Evolutionary conservation across 2,113 vertebrate species (phyloP).

Genomic region (Lutjanus erythropterus): DNA sequence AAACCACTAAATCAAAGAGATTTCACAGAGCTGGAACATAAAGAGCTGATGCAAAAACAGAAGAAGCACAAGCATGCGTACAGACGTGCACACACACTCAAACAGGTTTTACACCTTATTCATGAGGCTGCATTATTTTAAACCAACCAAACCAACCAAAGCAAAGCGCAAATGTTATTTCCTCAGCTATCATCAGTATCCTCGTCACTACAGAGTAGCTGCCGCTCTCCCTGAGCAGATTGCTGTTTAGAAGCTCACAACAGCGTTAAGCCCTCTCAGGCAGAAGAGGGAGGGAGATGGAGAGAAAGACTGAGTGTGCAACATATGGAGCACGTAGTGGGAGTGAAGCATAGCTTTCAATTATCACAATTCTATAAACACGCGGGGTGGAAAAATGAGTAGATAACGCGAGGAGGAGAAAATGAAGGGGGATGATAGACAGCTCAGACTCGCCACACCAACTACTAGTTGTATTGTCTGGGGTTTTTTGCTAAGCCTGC

Average conservation of each 20-base stretch:
- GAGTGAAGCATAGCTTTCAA: constrained; percentile 79
- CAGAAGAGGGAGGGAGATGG: constrained; percentile 62
- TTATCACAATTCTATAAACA: constrained; percentile 80
- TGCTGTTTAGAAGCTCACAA: constrained; percentile 80
- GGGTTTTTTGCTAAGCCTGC: constrained; percentile 55
- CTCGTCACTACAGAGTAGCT: constrained; percentile 64
- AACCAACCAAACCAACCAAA: constrained; percentile 32
- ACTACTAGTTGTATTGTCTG: constrained; percentile 66
- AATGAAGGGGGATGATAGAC: constrained; percentile 73
- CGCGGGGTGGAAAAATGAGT: constrained; percentile 72
- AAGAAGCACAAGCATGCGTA: constrained; percentile 10
- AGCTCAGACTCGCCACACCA: constrained; percentile 48
- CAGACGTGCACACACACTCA: neutral
- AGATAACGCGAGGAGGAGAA: constrained; percentile 66
- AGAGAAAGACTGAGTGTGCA: constrained; percentile 64
- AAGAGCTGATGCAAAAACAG: constrained; percentile 27
- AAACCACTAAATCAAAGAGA: constrained; percentile 51
- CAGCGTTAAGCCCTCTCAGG: constrained; percentile 82
- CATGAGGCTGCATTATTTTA: constrained; percentile 47
- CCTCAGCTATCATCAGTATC: constrained; percentile 59
- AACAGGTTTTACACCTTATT: constrained; percentile 19
- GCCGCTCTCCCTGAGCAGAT: constrained; percentile 76
- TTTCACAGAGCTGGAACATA: constrained; percentile 33
- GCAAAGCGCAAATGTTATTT: constrained; percentile 38
- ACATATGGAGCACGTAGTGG: constrained; percentile 78